phyloP scores from a whole-genome alignment of 2,113 vertebrate genomes.

The Phaetusa simplex region DNA sequence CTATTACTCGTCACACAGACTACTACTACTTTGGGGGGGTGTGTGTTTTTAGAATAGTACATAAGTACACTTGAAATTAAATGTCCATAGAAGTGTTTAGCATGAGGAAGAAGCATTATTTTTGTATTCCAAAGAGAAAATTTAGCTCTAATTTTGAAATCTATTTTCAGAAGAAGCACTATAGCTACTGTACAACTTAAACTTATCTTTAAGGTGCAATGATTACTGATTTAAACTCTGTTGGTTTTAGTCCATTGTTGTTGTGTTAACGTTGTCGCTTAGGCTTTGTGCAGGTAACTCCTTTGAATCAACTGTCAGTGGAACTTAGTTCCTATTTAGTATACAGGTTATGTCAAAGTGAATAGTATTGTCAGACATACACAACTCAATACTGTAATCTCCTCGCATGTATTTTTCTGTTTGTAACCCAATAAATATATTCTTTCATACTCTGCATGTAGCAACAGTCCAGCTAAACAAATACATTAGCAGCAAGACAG shows the following conservation, averaged over 20 bases:
- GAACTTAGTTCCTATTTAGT: background rate
- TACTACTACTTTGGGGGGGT: background rate
- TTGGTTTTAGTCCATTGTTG: background rate
- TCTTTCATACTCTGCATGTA: background rate
- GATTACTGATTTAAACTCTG: background rate
- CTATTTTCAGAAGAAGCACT: background rate
- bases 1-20: background rate
- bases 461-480: background rate
- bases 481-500: background rate
- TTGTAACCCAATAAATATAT: background rate
- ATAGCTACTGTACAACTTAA: background rate
- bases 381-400: background rate
- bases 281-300: background rate
- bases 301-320: background rate
- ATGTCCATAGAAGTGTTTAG: background rate
- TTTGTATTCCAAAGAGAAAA: background rate
- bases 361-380: background rate
- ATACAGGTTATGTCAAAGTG: background rate
- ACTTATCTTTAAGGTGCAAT: background rate
- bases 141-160: background rate
- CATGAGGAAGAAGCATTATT: background rate
- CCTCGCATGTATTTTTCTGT: background rate
- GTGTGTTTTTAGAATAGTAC: background rate
- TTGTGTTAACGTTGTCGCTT: background rate
- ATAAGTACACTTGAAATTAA: background rate